Evolutionary conservation across 2,797 vertebrate genomes (phyloP).

Genomic region (Gallirallus australis): DNA sequence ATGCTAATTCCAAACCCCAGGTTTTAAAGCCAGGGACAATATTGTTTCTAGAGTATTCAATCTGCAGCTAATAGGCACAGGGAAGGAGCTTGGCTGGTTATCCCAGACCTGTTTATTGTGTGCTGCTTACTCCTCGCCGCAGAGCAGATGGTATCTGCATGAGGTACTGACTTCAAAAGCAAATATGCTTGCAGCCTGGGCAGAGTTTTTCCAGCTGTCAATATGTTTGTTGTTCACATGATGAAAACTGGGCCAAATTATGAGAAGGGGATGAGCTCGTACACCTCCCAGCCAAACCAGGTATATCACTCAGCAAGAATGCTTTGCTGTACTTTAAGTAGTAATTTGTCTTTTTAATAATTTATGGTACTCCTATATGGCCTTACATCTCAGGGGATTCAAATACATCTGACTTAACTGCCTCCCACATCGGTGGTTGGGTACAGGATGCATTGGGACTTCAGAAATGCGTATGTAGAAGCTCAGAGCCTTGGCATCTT

Average conservation of each 20-base stretch:
- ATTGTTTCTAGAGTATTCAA: not conserved
- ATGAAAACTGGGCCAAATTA: not conserved
- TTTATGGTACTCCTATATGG: not conserved
- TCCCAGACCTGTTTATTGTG: not conserved
- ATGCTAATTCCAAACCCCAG: accelerated
- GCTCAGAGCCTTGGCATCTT: not conserved
- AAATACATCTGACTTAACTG: not conserved
- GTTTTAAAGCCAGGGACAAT: not conserved
- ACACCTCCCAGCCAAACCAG: not conserved
- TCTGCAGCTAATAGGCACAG: accelerated
- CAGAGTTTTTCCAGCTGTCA: not conserved
- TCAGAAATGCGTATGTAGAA: not conserved
- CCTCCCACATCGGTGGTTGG: not conserved
- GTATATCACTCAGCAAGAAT: not conserved
- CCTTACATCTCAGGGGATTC: not conserved
- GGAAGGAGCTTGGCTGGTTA: not conserved
- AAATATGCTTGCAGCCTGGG: not conserved
- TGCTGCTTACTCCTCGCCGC: not conserved
- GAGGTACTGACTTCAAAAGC: not conserved
- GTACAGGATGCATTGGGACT: not conserved
- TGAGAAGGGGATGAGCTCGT: not conserved
- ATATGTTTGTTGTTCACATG: not conserved
- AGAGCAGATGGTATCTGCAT: not conserved
- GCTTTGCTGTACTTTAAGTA: not conserved
- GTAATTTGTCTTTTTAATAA: not conserved